Evolutionary conservation across 2,113 vertebrate genomes (phyloP), one percentile per base, ranked within the genome.

Genomic region (Pelecanus crispus): DNA sequence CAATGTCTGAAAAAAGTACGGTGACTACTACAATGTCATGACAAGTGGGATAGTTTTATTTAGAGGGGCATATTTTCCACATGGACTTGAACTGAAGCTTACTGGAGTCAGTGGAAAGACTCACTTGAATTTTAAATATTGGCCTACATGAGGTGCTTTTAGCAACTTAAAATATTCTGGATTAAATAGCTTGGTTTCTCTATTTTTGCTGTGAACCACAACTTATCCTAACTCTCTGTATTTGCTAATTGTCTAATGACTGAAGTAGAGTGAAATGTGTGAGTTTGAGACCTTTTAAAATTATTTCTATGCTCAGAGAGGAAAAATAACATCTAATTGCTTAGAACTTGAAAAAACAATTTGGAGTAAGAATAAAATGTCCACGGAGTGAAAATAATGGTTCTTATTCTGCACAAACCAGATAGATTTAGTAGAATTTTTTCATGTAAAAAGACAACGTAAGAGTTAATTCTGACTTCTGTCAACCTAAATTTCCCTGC

Each of bases 1-100:
- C 96, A 96, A 56, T 66, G 81, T 94, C 77, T 92, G 93, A 96
- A 93, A 96, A 95, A 94, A 62, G 66, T 93, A 85, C 18, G 0
- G 7, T 50, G 82, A 96, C 81, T 96, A 94, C 90, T 93, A 92
- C 70, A 81, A 26, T 88, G 81, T 94, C 88, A 73, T 90, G 82
- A 88, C 88, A 96, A 93, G 32, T 90, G 58, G 40, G 90, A 93
- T 66, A 93, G 67, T 86, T 95, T 81, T 93, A 67, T 90, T 95
- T 92, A 96, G 63, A 90, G 38, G 9, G 11, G 71, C 71, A 59
- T 92, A 86, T 95, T 95, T 96, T 96, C 93, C 85, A 93, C 90
- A 83, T 66, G 81, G 74, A 49, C 74, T 90, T 86, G 58, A 65
- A 85, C 18, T 62, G 34, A 73, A 90, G 53, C 59, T 91, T 79